Percentiles rank a stretch among this genome's conserved stretches.
Conservation (phyloP, 2,888 invertebrate genomes). For the Seladonia tumulorum region DNA sequence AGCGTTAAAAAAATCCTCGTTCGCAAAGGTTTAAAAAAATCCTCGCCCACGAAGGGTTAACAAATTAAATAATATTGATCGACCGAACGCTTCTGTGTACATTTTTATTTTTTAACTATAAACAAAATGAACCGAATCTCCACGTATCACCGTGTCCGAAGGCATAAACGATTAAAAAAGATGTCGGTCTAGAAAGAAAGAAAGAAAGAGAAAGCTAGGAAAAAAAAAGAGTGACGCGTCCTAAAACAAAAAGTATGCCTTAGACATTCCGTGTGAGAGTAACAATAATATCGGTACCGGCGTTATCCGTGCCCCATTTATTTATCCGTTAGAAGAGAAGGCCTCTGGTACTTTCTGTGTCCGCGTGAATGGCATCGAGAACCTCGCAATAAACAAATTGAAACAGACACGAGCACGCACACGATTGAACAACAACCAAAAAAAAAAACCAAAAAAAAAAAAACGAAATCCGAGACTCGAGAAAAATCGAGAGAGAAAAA, state of each 20-base stretch:
- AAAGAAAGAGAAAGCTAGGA: background rate
- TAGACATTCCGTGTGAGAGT: constrained; percentile 68
- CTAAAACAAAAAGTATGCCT: constrained; percentile 51
- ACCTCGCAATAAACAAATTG: constrained; percentile 66
- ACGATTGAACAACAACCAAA: background rate
- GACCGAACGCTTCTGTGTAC: background rate
- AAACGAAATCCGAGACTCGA: background rate
- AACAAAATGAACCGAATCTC: constrained; percentile 22
- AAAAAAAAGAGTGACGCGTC: constrained; percentile 23
- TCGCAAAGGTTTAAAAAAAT: no score
- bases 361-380: constrained; percentile 56
- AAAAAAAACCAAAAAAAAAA: background rate
- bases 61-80: background rate
- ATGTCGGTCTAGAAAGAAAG: background rate
- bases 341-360: constrained; percentile 55
- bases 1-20: background rate
- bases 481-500: background rate
- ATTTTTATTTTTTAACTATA: background rate
- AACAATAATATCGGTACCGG: constrained; percentile 50
- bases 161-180: background rate
- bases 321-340: constrained; percentile 36
- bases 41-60: no score
- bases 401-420: background rate
- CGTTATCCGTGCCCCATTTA: constrained; percentile 29
- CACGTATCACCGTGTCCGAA: constrained; percentile 29